A percentile compares a stretch with the other conserved stretches of the same genome.
Conservation (phyloP, 2,113 vertebrate genomes). For the Ia io region DNA sequence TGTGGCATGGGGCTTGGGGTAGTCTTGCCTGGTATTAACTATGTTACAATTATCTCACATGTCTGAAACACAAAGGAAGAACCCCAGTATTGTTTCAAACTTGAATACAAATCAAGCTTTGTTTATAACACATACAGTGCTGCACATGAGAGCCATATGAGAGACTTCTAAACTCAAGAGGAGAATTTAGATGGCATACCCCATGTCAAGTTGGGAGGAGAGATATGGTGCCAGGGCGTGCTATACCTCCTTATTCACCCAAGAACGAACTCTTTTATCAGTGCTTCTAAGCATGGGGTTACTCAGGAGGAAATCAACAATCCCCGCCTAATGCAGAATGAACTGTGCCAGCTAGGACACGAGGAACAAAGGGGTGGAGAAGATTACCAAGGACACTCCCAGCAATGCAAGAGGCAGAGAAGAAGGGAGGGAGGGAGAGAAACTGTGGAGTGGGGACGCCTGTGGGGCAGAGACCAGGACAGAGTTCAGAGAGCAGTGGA, state of each 20-base stretch:
- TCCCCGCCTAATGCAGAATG: neutral
- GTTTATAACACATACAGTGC: neutral
- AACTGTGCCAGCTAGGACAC: neutral
- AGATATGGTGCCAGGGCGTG: accelerated
- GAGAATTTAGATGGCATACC: neutral
- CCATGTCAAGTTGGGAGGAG: neutral
- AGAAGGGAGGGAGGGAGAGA: neutral
- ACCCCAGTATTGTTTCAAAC: neutral
- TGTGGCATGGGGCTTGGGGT: neutral
- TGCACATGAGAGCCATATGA: neutral
- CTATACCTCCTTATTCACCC: neutral
- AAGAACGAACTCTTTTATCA: neutral
- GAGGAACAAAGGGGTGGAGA: neutral
- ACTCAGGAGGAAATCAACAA: neutral
- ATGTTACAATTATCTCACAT: neutral
- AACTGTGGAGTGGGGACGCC: neutral
- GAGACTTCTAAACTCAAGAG: neutral
- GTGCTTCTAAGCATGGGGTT: neutral
- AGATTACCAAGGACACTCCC: neutral
- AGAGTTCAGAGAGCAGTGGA: neutral
- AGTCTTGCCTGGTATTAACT: neutral
- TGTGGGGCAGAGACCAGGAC: accelerated
- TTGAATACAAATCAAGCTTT: neutral
- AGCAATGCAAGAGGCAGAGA: neutral
- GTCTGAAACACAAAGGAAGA: neutral